Evolutionary conservation across 2,888 invertebrate genomes (phyloP), one percentile per base, ranked within the genome.

Genomic region (Cephus runcator): DNA sequence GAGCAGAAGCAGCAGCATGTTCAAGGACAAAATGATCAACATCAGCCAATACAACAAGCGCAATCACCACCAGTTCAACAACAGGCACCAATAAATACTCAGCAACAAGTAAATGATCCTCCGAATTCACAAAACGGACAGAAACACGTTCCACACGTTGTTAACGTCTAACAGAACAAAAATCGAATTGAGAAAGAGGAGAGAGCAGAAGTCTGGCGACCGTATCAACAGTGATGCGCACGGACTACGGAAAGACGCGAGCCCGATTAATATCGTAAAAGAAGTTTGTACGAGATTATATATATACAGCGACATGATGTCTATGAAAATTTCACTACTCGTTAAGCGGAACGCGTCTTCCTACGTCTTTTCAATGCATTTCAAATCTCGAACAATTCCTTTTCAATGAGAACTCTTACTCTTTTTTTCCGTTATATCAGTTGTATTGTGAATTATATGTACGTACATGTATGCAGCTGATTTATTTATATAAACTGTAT

Each of bases 21-120:
- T 69, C 80, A 80, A 78, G 79, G 80, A 68, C 79, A 56, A 69
- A n/a, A 23, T 56, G 23, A 76, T 11, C 80, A 79, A 69, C 77
- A 56, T 15, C 83, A 81, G 34, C 80, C 76, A 75, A 77, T 82
- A 12, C 87, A 85, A 4, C 88, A 86, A 34, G 69, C 34, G 34
- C 76, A 76, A 34, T 75, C 36, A 35, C 12, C 75, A 69, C 56
- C 69, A n/a, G 75, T 78, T 40, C 75, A 31, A 12, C 74, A 56
- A 23, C 56, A 56, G 9, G 56, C 23, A 56, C 56, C 56, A 56
- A 56, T 56, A 23, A 56, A 56, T 23, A 56, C 2, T 23, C 56
- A 56, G 40, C 15, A 40, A 56, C 30, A 33, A 69, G 69, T 33
- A 56, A 73, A 75, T 15, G 69, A 31, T 75, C 69, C 34, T 30